phyloP scores from a whole-genome alignment of 2,797 vertebrate species.

The Anas capensis region DNA sequence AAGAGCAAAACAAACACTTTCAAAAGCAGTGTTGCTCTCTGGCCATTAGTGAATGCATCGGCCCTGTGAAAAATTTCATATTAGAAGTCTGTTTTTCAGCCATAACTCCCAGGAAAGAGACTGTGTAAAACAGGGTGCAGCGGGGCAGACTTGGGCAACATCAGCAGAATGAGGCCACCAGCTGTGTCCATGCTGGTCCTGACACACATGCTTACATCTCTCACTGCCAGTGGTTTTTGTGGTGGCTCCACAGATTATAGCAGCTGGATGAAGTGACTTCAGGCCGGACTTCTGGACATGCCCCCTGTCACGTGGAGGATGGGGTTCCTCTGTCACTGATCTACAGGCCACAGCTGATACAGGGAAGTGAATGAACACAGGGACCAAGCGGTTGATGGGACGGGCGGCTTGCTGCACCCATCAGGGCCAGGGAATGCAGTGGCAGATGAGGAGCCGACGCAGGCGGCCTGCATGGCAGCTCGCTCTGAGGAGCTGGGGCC shows the following conservation, averaged over 20 bases:
- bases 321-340: not conserved
- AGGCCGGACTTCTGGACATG: not conserved
- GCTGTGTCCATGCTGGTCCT: rapidly evolving
- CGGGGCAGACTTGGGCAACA: not conserved
- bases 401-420: rapidly evolving
- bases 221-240: not conserved
- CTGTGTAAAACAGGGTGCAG: not conserved
- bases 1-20: not conserved
- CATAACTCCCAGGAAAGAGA: not conserved
- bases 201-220: not conserved
- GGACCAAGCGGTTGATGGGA: not conserved
- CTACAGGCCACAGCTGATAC: rapidly evolving
- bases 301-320: not conserved
- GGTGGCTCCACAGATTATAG: not conserved
- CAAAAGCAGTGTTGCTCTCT: not conserved
- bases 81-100: not conserved
- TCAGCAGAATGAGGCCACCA: not conserved
- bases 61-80: not conserved
- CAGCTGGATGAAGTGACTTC: not conserved
- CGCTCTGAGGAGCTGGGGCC: not conserved
- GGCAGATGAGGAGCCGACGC: not conserved
- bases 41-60: not conserved
- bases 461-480: not conserved
- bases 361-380: not conserved
- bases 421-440: rapidly evolving